Base-by-base conservation (phyloP, 2,888 invertebrate species). In the Orthonevra nobilis region DNA sequence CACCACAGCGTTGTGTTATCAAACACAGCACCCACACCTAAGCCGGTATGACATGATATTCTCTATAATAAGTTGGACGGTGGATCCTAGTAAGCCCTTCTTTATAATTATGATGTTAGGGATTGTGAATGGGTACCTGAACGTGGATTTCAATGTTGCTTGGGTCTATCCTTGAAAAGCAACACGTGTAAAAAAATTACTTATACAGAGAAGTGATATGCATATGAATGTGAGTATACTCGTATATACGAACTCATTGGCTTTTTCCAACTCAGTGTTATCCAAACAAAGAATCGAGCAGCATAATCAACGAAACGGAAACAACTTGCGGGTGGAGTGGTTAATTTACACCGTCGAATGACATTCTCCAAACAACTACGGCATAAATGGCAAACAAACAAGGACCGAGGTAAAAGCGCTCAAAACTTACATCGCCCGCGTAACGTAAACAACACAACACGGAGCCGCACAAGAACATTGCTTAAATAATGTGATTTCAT, bases 401-500 rank as follows among this genome's bases (percentile, higher is more conserved):
- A 34, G 40, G 52, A 40, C 19, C 9, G 10, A 38, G 38, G 23
- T 1, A 10, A 15, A 3, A 2, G 10, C 19, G 26, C 15, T 10
- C 6, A 6, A 0, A 10, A 9, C 9, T 1, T 6, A 34, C 5
- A 36, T 4, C 3, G 5, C 30, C 12, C 38, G 14, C 40, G 7
- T 7, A 9, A 2, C 14, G 28, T 6, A 12, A n/a, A 44, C 19
- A 48, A 34, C n/a, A n/a, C n/a, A n/a, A n/a, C n/a, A n/a, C n/a
- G n/a, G n/a, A n/a, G n/a, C n/a, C n/a, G n/a, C n/a, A 61, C 52
- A 69, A 61, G 61, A 61, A 61, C 46, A n/a, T 26, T 44, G 12
- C 46, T 61, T 14, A 26, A 60, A 61, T 69, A 46, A 68, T 74
- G 68, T 74, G 69, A 74, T 69, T 54, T 54, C 68, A 69, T 61